phyloP scores from a whole-genome alignment of 1,140 invertebrate species.

The Philotrypesis tridentata region DNA sequence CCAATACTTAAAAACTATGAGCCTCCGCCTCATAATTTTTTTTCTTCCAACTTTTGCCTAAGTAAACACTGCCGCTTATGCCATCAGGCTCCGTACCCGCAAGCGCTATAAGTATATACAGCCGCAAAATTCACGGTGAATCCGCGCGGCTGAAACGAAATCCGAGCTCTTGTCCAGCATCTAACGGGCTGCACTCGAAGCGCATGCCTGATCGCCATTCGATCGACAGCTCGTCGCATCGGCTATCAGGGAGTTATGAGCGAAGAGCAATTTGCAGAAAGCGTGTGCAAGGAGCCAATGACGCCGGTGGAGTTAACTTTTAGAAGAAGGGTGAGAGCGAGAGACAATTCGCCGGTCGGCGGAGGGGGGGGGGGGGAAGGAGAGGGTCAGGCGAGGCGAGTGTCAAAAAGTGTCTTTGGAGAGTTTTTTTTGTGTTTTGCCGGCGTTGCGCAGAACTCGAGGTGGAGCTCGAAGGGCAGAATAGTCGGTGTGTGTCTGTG shows the following conservation, averaged over 20 bases:
- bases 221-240: constrained; percentile 56
- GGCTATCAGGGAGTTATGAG: constrained; percentile 67
- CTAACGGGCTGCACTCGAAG: constrained; percentile 27
- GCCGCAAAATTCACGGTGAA: too few relatives aligned
- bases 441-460: not conserved
- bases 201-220: constrained; percentile 26
- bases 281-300: constrained; percentile 71
- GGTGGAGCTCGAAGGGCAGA: not conserved
- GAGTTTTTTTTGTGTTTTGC: not conserved
- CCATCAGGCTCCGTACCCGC: too few relatives aligned
- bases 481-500: not conserved
- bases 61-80: too few relatives aligned
- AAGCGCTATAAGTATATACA: too few relatives aligned
- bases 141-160: not conserved
- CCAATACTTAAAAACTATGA: too few relatives aligned
- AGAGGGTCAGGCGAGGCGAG: constrained; percentile 10
- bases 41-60: too few relatives aligned
- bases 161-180: not conserved
- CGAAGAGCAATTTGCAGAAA: constrained; percentile 68
- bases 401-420: not conserved
- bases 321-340: constrained; percentile 53
- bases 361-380: constrained; percentile 57
- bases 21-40: too few relatives aligned
- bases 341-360: not conserved
- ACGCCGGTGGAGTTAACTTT: constrained; percentile 68